Base-by-base conservation (phyloP, 1,140 invertebrate species). In the Venturia canescens region DNA sequence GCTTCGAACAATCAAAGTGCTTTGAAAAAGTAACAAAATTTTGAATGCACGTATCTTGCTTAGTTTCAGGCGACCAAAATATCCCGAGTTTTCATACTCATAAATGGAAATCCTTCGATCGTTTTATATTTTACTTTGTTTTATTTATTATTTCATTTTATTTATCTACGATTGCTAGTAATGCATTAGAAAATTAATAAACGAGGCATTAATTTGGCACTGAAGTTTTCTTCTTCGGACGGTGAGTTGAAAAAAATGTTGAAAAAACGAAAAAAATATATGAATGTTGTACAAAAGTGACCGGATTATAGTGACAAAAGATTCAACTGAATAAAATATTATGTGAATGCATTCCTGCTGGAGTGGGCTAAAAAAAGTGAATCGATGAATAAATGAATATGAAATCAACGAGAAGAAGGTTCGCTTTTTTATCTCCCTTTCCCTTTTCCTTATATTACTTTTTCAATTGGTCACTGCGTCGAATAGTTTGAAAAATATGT, bases 361-460 rank as follows among this genome's bases (percentile, higher is more conserved):
- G 21, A 69, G n/a, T 69, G 1, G 16, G 31, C 11, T 38, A 38
- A 71, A 76, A 75, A 81, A 81, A 72, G 69, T 69, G 53, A 71
- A 81, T 81, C 75, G 70, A 81, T 78, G 80, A 81, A 81, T 81
- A 81, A 81, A 81, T 81, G 80, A 81, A 81, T 81, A 81, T 31
- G n/a, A 60, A 78, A 78, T 44, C 15, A 81, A 67, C 4, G 66
- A 69, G n/a, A 69, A 69, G 26, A 31, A 4, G 29, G 66, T 23
- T 26, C 53, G 18, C 21, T 26, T 27, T 63, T 21, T 26, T 26
- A 9, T 26, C 13, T 63, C 3, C 23, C n/a, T 63, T 1, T 63
- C 48, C 60, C 15, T 23, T 63, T 26, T 63, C 9, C 23, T 13
- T 63, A 7, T 27, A 4, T 63, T 15, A 23, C 50, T 53, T 53